Conservation (phyloP, 2,888 invertebrate genomes). For the Drosophila kanekoi region DNA sequence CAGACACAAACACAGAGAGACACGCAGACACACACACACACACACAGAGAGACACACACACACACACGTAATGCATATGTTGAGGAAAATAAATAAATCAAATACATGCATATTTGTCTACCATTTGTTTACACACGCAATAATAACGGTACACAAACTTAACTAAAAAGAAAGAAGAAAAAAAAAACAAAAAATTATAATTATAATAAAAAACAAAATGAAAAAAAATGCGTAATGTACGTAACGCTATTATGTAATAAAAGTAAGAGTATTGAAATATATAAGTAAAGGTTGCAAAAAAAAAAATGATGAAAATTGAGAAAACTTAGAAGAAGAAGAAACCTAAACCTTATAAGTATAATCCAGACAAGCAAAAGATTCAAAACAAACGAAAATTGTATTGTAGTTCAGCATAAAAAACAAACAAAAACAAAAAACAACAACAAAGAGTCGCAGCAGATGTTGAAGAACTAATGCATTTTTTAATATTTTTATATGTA, state of each 20-base stretch:
- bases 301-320: slow-evolving; percentile 19
- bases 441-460: slow-evolving; percentile 43
- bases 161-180: slow-evolving; percentile 30
- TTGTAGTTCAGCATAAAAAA: slow-evolving; percentile 76
- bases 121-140: slow-evolving; percentile 39
- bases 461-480: slow-evolving; percentile 81
- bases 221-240: slow-evolving; percentile 46
- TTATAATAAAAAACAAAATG: slow-evolving; percentile 9
- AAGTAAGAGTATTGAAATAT: slow-evolving; percentile 70
- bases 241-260: slow-evolving; percentile 65
- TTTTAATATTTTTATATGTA: slow-evolving; percentile 84
- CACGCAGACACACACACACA: too few relatives aligned
- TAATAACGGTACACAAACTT: slow-evolving; percentile 33
- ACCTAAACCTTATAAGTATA: slow-evolving; percentile 46
- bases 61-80: slow-evolving; percentile 23
- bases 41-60: too few relatives aligned
- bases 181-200: slow-evolving; percentile 7
- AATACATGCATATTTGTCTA: slow-evolving; percentile 32
- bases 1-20: too few relatives aligned
- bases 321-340: slow-evolving; percentile 18
- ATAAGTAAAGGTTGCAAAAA: slow-evolving; percentile 58
- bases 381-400: slow-evolving; percentile 65
- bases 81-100: slow-evolving; percentile 17
- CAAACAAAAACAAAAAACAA: slow-evolving; percentile 15
- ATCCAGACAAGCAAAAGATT: slow-evolving; percentile 53